These are phyloP conservation scores for Lycophotia porphyrea DNA, from an alignment of 2,888 invertebrate species.

Conservation along the genomic window DNA sequence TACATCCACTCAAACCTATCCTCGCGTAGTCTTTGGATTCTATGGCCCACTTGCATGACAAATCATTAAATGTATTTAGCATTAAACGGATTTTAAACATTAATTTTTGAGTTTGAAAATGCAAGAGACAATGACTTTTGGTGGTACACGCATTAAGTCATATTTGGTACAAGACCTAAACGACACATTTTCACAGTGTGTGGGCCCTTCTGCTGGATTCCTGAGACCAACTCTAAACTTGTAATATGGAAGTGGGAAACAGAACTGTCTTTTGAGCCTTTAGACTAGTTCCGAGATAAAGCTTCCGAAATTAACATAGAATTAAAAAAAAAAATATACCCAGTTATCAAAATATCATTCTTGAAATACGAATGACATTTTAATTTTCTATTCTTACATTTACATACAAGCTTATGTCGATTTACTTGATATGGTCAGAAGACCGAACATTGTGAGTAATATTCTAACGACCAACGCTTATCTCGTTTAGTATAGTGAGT, in stretches of 20 bases:
- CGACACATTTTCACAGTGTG: not conserved
- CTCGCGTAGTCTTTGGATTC: not conserved
- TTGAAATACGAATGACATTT: constrained; percentile 42
- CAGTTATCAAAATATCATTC: constrained; percentile 33
- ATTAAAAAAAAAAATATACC: not conserved
- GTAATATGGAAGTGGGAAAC: constrained; percentile 78
- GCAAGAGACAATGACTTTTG: not conserved
- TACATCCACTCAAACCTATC: not conserved
- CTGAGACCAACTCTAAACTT: not conserved
- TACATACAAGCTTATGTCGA: not conserved
- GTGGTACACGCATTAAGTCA: not conserved
- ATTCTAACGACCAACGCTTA: not conserved
- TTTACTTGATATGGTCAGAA: not conserved
- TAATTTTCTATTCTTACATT: constrained; percentile 39
- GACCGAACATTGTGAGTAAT: not conserved
- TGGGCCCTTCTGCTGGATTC: not conserved
- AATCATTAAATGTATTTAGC: not conserved
- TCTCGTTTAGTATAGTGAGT: not conserved
- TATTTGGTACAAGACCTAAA: not conserved
- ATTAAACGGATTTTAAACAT: not conserved
- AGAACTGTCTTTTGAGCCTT: constrained; percentile 65
- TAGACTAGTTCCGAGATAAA: constrained; percentile 56
- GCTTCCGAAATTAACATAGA: constrained; percentile 63
- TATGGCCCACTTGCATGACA: not conserved
- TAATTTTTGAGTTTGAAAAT: not conserved